Evolutionary conservation across 53 echinoderm and acorn worm genomes (phyloP).

Genomic region (Temnopleurus reevesii): DNA sequence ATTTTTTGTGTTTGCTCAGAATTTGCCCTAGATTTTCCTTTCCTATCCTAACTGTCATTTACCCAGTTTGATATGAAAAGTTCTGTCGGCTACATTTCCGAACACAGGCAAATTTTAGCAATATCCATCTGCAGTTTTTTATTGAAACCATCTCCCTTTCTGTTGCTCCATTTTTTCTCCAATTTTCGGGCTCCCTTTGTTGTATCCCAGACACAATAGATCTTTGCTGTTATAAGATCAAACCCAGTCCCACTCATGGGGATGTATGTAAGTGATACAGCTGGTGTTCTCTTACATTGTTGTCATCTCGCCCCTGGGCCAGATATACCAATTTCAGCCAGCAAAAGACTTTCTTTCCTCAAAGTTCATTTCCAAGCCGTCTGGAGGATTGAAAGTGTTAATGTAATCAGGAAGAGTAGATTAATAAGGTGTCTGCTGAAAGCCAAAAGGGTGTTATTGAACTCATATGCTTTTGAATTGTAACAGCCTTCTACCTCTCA

Average conservation of each 20-base stretch:
- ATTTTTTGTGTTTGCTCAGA: too few relatives aligned
- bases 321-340: not conserved
- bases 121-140: not conserved
- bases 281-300: conserved; percentile 19
- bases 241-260: not conserved
- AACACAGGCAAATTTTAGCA: not conserved
- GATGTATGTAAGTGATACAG: conserved; percentile 6
- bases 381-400: not conserved
- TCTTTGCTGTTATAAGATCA: not conserved
- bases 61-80: too few relatives aligned
- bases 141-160: not conserved
- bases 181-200: conserved; percentile 10
- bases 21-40: too few relatives aligned
- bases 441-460: too few relatives aligned
- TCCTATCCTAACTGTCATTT: too few relatives aligned
- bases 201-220: conserved; percentile 36
- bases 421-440: not conserved
- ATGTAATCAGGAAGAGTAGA: conserved; percentile 14
- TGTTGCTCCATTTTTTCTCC: not conserved
- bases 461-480: too few relatives aligned
- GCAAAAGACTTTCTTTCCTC: not conserved
- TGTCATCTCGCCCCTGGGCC: not conserved
- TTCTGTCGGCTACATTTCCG: not conserved
- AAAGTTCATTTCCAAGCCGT: too few relatives aligned
- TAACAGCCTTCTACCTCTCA: too few relatives aligned